A percentile compares a stretch with the other conserved stretches of the same genome.
These are phyloP conservation scores for Cololabis saira DNA, from an alignment of 2,113 vertebrate genomes.

Conservation along the genomic window DNA sequence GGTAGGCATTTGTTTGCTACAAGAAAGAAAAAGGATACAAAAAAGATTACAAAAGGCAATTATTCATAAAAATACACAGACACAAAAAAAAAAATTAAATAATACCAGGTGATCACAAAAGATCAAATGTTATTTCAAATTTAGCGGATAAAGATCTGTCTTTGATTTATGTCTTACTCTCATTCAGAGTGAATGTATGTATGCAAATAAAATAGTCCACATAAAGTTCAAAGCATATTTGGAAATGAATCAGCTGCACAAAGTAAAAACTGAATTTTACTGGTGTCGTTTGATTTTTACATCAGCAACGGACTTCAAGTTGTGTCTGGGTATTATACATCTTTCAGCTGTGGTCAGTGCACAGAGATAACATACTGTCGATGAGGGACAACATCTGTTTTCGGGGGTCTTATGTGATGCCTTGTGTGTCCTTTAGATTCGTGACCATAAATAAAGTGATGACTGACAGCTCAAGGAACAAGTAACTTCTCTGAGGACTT, in stretches of 20 bases:
- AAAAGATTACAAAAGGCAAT: not conserved
- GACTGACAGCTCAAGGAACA: too few species aligned
- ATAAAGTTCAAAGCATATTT: conserved; percentile 50
- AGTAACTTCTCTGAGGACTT: too few species aligned
- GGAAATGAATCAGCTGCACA: conserved; percentile 48
- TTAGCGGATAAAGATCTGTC: not conserved
- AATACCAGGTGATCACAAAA: not conserved
- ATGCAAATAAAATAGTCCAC: not conserved
- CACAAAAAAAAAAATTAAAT: not conserved
- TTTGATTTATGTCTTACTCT: conserved; percentile 4
- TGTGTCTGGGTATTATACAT: conserved; percentile 36
- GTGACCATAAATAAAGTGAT: too few species aligned
- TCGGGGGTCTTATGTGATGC: not conserved
- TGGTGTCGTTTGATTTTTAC: conserved; percentile 33
- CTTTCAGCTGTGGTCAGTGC: conserved; percentile 48
- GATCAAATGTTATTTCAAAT: not conserved
- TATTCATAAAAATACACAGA: not conserved
- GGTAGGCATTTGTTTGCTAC: conserved; percentile 88
- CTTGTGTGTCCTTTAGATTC: too few species aligned
- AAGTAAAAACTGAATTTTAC: conserved; percentile 44
- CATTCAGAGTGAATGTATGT: not conserved
- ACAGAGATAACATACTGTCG: conserved; percentile 44
- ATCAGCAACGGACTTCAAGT: conserved; percentile 32
- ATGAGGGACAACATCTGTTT: conserved; percentile 31
- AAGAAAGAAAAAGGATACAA: conserved; percentile 12